A percentile compares a stretch with the other conserved stretches of the same genome.
These are phyloP conservation scores for Leptogaster cylindrica DNA, from an alignment of 2,888 invertebrate species.

Conservation along the genomic window DNA sequence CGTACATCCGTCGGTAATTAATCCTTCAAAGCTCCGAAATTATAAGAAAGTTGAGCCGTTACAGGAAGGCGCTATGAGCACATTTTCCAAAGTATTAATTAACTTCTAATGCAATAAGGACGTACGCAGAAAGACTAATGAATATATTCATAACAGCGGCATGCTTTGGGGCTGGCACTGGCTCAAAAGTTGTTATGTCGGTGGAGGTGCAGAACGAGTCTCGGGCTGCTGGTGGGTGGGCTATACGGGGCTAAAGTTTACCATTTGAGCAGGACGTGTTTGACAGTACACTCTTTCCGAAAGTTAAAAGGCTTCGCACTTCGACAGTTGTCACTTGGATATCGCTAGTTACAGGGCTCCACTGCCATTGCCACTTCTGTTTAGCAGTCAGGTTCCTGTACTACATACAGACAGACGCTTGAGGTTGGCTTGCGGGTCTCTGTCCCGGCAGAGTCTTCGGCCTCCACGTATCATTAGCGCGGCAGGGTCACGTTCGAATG, in stretches of 20 bases:
- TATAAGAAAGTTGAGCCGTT: not conserved
- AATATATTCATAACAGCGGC: constrained; percentile 26
- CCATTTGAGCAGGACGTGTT: not conserved
- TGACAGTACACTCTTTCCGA: not conserved
- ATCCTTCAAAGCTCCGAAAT: not conserved
- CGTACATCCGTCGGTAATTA: too few relatives aligned
- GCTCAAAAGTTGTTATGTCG: constrained; percentile 4
- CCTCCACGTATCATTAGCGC: constrained; percentile 13
- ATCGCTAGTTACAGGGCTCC: too few relatives aligned
- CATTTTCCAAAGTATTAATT: constrained; percentile 21
- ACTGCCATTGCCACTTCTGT: too few relatives aligned
- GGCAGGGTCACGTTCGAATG: constrained; percentile 40
- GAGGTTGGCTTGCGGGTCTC: constrained; percentile 5
- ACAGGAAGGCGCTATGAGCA: constrained; percentile 1
- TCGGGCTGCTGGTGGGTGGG: too few relatives aligned
- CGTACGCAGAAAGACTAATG: constrained; percentile 12
- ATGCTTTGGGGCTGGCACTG: not conserved
- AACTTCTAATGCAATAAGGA: not conserved
- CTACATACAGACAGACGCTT: too few relatives aligned
- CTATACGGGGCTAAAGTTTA: constrained; percentile 4
- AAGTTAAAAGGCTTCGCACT: constrained; percentile 1
- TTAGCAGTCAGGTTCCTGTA: too few relatives aligned
- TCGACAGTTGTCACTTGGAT: too few relatives aligned
- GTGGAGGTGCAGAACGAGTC: constrained; percentile 9
- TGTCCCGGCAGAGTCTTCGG: not conserved